Evolutionary conservation across 2,113 vertebrate species (phyloP).

Genomic region (Platichthys flesus): DNA sequence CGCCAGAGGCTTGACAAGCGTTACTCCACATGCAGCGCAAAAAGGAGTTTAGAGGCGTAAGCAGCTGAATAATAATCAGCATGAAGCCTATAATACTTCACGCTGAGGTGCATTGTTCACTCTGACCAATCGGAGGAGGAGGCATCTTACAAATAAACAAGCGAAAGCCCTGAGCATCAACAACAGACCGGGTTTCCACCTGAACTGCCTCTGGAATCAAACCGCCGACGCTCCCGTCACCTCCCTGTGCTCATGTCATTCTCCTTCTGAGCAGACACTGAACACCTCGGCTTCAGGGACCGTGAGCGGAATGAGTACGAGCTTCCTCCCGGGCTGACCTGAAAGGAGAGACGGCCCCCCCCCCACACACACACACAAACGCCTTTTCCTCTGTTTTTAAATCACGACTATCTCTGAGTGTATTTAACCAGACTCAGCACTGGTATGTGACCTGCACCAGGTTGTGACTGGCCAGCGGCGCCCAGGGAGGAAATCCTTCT

Average conservation of each 20-base stretch:
- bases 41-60: constrained; percentile 17
- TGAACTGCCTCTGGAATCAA: constrained; percentile 25
- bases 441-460: constrained; percentile 19
- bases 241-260: constrained; percentile 5
- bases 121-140: constrained; percentile 55
- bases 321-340: constrained; percentile 19
- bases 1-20: constrained; percentile 44
- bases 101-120: constrained; percentile 35
- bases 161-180: constrained; percentile 52
- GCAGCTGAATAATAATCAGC: constrained; percentile 25
- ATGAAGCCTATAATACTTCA: constrained; percentile 21
- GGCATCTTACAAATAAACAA: constrained; percentile 65
- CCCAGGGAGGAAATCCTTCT: constrained; percentile 38
- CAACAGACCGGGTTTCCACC: constrained; percentile 31
- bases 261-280: constrained; percentile 38
- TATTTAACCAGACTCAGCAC: too few species aligned
- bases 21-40: not conserved
- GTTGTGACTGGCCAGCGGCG: constrained; percentile 24
- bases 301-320: constrained; percentile 20
- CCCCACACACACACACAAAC: too few species aligned
- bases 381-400: not conserved
- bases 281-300: constrained; percentile 46
- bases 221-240: not conserved
- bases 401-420: not conserved
- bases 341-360: constrained; percentile 2